Base-by-base conservation (phyloP, 2,113 vertebrate genomes). In the Triplophysa dalaica region DNA sequence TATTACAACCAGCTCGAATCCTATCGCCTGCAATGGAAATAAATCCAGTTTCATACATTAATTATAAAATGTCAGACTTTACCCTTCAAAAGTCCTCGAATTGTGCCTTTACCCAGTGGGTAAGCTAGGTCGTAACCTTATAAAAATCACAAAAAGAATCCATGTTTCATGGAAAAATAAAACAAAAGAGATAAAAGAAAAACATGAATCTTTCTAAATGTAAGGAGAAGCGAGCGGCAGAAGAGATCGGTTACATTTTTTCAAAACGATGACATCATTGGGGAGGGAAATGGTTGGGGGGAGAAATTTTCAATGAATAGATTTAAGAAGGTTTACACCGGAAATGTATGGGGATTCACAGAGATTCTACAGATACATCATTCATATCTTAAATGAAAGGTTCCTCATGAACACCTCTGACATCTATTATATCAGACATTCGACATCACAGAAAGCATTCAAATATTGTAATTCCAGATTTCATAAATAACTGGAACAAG, bases 1-100 rank as follows among this genome's bases (percentile, higher is more conserved):
- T 38, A 74, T 75, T 33, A 64, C 29, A 56, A 64, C 29, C 58
- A 74, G 61, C 17, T 81, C 24, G 63, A 54, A 70, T 78, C 60
- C 58, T 80, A 74, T 75, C 29, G 19, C 77, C 83, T 79, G 80
- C 61, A 75, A 70, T n/a, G 65, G 62, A 74, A 79, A 61, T 60
- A 1, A 74, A 43, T 43, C n/a, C 33, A 0, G 60, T 68, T 67
- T 63, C 60, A 17, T 72, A 43, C 24, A 67, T 48, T 48, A 65
- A 9, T 56, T 48, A 10, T 54, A 52, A 73, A 52, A 65, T 24
- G 38, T 24, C 13, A 60, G 9, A 33, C 41, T 69, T 79, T 70
- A 38, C n/a, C 67, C 58, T 70, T 61, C 67, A 70, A 64, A 24
- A 41, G 45, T 29, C 26, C 17, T 61, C 17, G 21, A 45, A 13